Evolutionary conservation across 2,888 invertebrate species (phyloP), one percentile per base, ranked within the genome.

Genomic region (Eupsilia transversa): DNA sequence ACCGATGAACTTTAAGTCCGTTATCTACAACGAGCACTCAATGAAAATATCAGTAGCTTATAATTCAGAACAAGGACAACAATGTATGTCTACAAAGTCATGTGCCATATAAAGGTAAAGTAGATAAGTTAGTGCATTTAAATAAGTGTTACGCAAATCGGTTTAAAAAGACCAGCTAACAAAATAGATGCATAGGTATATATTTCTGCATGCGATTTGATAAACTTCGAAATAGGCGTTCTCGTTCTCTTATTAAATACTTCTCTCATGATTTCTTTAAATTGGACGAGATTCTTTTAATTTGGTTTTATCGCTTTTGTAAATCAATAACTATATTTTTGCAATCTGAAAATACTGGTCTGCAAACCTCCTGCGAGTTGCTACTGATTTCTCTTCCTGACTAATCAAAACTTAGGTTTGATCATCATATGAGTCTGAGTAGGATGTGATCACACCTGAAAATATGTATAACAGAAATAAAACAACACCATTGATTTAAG

Each of bases 21-120:
- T 71, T 79, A 77, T 84, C 71, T 78, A 67, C 73, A 72, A 75
- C 69, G 41, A 60, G 63, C 66, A 71, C 70, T 67, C 67, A 85
- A 83, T 75, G 72, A 74, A 85, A 85, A 87, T 87, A 86, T 76
- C 79, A 86, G 59, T 66, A 72, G 71, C 35, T 82, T 77, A 66
- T 73, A 83, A 85, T 84, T 77, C 71, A 76, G 82, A 84, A 84
- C 86, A 72, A 80, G 86, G 86, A 72, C 84, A 75, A 64, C 54
- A 78, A 71, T 77, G n/a, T 73, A 61, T 74, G 68, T 20, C 33
- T 46, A 56, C 46, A 43, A 54, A 56, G 56, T 74, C 65, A 64
- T 79, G 33, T 72, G 64, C 23, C 60, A 33, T 38, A 54, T 54
- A 43, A 30, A 20, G 43, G 17, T 43, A 23, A 23, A 46, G 33